phyloP scores from a whole-genome alignment of 2,113 vertebrate genomes.

The Phodopus roborovskii region DNA sequence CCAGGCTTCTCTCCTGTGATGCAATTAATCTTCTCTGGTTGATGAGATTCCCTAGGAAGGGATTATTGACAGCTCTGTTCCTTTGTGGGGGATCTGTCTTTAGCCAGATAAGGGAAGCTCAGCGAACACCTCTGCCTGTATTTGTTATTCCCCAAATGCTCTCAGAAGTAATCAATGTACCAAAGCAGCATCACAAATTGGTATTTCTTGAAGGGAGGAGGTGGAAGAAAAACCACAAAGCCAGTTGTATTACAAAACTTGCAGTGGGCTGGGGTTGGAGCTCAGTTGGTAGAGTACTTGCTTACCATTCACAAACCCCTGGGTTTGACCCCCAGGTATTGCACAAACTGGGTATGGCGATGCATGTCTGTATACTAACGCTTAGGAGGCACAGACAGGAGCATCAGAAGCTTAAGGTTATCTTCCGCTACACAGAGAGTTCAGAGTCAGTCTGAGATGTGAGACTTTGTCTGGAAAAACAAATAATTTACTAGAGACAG shows the following conservation, averaged over 20 bases:
- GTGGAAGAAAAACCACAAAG: not conserved
- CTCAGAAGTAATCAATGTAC: not conserved
- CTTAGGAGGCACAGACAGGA: not conserved
- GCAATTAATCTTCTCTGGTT: slow-evolving; percentile 37
- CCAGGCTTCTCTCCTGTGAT: not conserved
- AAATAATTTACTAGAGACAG: not conserved
- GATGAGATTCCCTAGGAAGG: not conserved
- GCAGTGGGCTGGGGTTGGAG: not conserved
- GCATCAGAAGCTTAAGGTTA: not conserved
- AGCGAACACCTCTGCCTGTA: not conserved
- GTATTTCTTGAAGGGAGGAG: not conserved
- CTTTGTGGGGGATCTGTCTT: not conserved
- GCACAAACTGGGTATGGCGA: not conserved
- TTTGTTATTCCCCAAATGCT: not conserved
- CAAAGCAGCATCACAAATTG: not conserved
- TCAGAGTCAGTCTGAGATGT: not conserved
- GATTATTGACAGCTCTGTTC: slow-evolving; percentile 20
- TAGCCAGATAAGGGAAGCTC: not conserved
- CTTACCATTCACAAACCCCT: not conserved
- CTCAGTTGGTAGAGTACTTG: not conserved
- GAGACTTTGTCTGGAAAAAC: not conserved
- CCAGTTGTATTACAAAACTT: not conserved
- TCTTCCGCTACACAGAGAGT: not conserved
- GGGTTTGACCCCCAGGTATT: not conserved
- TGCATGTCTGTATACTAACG: not conserved